Evolutionary conservation across 1,140 invertebrate species (phyloP).

Genomic region (Hylaeus volcanicus): DNA sequence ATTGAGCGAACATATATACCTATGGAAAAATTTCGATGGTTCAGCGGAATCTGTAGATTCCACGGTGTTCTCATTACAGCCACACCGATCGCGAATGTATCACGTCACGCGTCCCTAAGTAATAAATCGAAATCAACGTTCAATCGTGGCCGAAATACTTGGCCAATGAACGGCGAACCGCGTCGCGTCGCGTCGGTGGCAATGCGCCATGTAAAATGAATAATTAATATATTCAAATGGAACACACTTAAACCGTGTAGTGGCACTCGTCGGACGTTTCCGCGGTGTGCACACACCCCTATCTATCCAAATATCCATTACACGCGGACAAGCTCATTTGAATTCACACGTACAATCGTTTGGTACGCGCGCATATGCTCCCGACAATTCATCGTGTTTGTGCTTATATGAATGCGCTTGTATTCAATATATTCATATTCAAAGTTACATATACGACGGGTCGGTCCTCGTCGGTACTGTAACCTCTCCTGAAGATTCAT

Average conservation of each 20-base stretch:
- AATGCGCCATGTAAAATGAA: slow-evolving; percentile 52
- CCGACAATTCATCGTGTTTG: background rate
- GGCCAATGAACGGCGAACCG: slow-evolving; percentile 30
- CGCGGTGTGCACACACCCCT: slow-evolving; percentile 7
- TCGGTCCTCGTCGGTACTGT: slow-evolving; percentile 9
- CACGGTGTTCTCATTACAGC: slow-evolving; percentile 28
- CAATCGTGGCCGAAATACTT: slow-evolving; percentile 44
- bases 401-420: too few species aligned
- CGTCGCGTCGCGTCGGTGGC: background rate
- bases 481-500: slow-evolving; percentile 32
- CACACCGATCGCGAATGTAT: slow-evolving; percentile 1
- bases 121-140: slow-evolving; percentile 38
- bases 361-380: background rate
- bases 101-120: slow-evolving; percentile 1
- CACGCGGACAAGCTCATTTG: slow-evolving; percentile 10
- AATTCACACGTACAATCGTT: slow-evolving; percentile 4
- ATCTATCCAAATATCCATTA: slow-evolving; percentile 36
- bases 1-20: too few species aligned
- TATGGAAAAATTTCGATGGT: too few species aligned
- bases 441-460: background rate
- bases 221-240: slow-evolving; percentile 65
- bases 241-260: slow-evolving; percentile 54
- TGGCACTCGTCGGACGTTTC: slow-evolving; percentile 16
- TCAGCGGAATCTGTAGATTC: too few species aligned
- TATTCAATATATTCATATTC: slow-evolving; percentile 42